Base-by-base conservation (phyloP, 2,888 invertebrate genomes). In the Phorcus lineatus region DNA sequence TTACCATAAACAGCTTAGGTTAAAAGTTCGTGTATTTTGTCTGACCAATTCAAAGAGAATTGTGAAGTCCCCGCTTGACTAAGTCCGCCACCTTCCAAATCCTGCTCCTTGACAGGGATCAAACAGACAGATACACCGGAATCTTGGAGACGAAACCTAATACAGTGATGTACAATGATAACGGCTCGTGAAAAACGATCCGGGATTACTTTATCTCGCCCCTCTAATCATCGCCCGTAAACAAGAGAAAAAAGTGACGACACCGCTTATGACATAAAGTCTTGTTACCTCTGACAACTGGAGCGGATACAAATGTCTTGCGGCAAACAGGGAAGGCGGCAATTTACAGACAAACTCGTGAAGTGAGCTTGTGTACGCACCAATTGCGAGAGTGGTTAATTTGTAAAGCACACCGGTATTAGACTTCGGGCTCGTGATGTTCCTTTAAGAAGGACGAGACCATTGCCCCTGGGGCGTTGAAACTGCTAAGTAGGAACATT, bases 171-270 rank as follows among this genome's bases (percentile, higher is more conserved):
- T 19, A 70, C 70, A 70, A 70, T 36, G 70, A 70, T 70, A 70
- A 70, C 70, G 40, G 17, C 40, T 40, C 40, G 70, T 70, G 70
- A 70, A 70, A 70, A 70, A 70, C 70, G 31, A 70, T 40, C 70
- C 70, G 70, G n/a, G 31, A 70, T 70, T 36, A 36, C 70, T 70
- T 70, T 70, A 70, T 31, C 19, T 70, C 36, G 16, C 36, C 70
- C 70, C 70, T 70, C 70, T 70, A 70, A 70, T 70, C 36, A 70
- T 36, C 70, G 28, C 70, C 70, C 70, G 70, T 70, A 36, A 70
- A 70, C 70, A 70, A 70, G 28, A 28, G 31, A 16, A 57, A 36
- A 28, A 36, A 36, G 70, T 70, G 70, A 70, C 70, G 70, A 70
- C 70, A 70, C 28, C 19, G 19, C 19, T 17, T 70, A 31, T 31